phyloP scores from a whole-genome alignment of 2,797 vertebrate species.

The Poecilia wingei region DNA sequence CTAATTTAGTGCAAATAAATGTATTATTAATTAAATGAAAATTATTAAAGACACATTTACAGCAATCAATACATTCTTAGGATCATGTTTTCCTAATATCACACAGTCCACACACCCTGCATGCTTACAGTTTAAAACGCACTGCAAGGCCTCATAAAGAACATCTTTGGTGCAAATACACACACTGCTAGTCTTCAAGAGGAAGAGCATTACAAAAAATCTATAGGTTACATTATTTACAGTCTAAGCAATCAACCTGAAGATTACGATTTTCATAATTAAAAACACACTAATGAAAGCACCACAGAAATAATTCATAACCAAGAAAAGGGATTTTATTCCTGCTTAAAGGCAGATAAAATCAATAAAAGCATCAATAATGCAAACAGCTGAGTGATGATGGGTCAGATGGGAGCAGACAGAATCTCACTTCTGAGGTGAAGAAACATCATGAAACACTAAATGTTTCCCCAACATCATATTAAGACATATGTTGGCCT shows the following conservation, averaged over 20 bases:
- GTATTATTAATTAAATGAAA: background rate
- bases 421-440: conserved; percentile 4
- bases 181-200: too few relatives aligned
- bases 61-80: too few relatives aligned
- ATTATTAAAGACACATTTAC: too few relatives aligned
- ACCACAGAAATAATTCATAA: conserved; percentile 7
- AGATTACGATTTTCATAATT: background rate
- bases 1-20: background rate
- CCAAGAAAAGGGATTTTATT: background rate
- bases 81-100: too few relatives aligned
- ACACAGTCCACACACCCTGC: too few relatives aligned
- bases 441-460: background rate
- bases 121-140: too few relatives aligned
- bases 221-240: background rate
- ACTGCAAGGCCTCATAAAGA: too few relatives aligned
- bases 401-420: background rate
- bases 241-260: too few relatives aligned
- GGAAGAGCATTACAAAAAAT: background rate
- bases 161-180: too few relatives aligned
- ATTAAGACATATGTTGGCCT: background rate
- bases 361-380: background rate
- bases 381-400: background rate
- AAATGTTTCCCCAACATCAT: background rate
- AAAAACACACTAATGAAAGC: background rate
- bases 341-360: background rate